phyloP scores from a whole-genome alignment of 2,888 invertebrate genomes.

The Drosophila meridiana region DNA sequence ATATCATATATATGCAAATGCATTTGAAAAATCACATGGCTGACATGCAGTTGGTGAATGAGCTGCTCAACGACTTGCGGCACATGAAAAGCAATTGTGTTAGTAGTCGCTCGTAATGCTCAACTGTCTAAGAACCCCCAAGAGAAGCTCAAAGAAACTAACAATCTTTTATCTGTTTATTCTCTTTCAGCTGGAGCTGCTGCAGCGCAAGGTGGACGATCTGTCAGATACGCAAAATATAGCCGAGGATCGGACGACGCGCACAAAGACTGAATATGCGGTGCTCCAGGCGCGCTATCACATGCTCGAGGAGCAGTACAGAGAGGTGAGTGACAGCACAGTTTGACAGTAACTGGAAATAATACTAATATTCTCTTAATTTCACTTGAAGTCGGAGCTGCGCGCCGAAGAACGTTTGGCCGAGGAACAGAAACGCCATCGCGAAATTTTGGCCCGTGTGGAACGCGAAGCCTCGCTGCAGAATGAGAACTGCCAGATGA shows the following conservation, averaged over 20 bases:
- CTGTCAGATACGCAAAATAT: slow-evolving; percentile 94
- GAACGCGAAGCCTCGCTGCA: slow-evolving; percentile 93
- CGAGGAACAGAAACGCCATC: slow-evolving; percentile 94
- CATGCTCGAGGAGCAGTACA: slow-evolving; percentile 92
- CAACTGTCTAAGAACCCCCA: background rate
- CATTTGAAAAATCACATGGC: slow-evolving; percentile 84
- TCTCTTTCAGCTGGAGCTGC: slow-evolving; percentile 91
- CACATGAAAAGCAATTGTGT: slow-evolving; percentile 84
- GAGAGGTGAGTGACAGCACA: slow-evolving; percentile 87
- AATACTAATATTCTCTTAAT: background rate
- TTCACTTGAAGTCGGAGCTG: slow-evolving; percentile 88
- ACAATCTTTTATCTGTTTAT: background rate
- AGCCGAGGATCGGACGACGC: slow-evolving; percentile 94
- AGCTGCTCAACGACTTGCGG: slow-evolving; percentile 83
- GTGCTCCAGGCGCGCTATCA: slow-evolving; percentile 95
- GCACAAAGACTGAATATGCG: slow-evolving; percentile 97
- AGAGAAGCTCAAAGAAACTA: background rate
- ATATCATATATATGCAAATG: slow-evolving; percentile 77
- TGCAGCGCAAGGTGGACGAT: slow-evolving; percentile 96
- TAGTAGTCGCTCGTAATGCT: slow-evolving; percentile 77
- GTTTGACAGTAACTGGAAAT: background rate
- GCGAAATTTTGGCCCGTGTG: slow-evolving; percentile 92
- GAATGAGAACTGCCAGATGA: slow-evolving; percentile 90
- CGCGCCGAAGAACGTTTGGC: slow-evolving; percentile 90
- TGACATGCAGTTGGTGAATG: slow-evolving; percentile 82